Conservation (phyloP, 2,888 invertebrate genomes). For the Stenodema calcarata region DNA sequence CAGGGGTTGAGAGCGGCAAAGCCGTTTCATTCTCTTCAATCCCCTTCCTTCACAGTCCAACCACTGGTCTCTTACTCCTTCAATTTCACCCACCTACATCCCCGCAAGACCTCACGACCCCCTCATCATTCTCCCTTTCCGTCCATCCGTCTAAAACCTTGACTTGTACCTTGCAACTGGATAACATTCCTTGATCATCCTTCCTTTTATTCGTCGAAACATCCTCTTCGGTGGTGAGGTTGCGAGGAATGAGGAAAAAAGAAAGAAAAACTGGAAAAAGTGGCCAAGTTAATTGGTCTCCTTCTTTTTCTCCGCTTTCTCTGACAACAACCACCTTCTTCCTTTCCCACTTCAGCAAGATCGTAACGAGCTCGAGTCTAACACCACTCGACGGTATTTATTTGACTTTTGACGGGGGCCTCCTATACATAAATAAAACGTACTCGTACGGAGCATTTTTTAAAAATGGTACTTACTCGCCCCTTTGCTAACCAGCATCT, state of each 20-base stretch:
- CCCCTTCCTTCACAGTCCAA: not conserved
- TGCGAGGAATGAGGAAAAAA: not conserved
- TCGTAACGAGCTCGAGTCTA: constrained; percentile 5
- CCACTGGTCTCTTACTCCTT: not conserved
- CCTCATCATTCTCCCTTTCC: not conserved
- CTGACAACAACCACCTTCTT: constrained; percentile 9
- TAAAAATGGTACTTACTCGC: not conserved
- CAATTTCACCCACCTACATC: not conserved
- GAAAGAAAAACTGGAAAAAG: not conserved
- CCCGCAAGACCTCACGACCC: not conserved
- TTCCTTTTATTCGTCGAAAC: not conserved
- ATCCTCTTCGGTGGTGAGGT: not conserved
- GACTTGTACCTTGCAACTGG: constrained; percentile 25
- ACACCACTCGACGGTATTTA: constrained; percentile 17
- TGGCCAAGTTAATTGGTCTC: constrained; percentile 37
- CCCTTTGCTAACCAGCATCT: not conserved
- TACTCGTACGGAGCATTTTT: not conserved
- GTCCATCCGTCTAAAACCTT: constrained; percentile 9
- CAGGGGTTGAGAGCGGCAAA: constrained; percentile 5
- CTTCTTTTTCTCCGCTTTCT: constrained; percentile 1
- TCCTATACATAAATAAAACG: not conserved
- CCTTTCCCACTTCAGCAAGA: not conserved
- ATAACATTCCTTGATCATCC: constrained; percentile 36
- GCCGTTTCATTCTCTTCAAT: constrained; percentile 25
- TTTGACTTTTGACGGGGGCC: not conserved